These are phyloP conservation scores for Phyllostomus hastatus DNA, from an alignment of 2,113 vertebrate genomes.

Conservation along the genomic window DNA sequence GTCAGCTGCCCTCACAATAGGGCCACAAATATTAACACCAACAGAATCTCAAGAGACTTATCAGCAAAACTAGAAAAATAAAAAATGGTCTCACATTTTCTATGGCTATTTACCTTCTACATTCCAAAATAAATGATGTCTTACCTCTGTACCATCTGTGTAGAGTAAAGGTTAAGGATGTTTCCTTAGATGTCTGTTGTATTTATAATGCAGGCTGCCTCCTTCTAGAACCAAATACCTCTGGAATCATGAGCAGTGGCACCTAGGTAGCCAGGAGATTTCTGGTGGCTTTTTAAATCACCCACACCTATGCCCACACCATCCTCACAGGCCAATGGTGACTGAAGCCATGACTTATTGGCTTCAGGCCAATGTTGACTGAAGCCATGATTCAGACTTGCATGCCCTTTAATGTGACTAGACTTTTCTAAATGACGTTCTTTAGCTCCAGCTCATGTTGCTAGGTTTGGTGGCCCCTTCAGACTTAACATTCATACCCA, in stretches of 20 bases:
- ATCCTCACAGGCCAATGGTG: not conserved
- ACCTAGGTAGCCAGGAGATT: not conserved
- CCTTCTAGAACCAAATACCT: conserved; percentile 35
- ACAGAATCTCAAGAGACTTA: conserved; percentile 24
- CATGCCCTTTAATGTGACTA: not conserved
- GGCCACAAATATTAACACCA: conserved; percentile 8
- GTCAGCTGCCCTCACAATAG: not conserved
- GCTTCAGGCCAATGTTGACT: not conserved
- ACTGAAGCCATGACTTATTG: not conserved
- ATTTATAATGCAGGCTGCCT: conserved; percentile 28
- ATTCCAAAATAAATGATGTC: conserved; percentile 64
- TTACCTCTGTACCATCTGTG: conserved; percentile 26
- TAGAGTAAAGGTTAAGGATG: conserved; percentile 48
- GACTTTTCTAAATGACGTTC: not conserved
- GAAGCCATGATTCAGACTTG: not conserved
- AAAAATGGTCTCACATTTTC: conserved; percentile 35
- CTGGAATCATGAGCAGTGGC: not conserved
- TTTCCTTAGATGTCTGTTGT: conserved; percentile 30
- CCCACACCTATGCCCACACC: not conserved
- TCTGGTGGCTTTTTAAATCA: not conserved
- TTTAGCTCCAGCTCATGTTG: not conserved
- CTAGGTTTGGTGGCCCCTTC: not conserved
- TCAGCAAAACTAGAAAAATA: conserved; percentile 47
- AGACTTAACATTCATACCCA: not conserved
- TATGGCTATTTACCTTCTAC: conserved; percentile 45